Evolutionary conservation across 2,888 invertebrate genomes (phyloP), one percentile per base, ranked within the genome.

Genomic region (Coenonympha arcania): DNA sequence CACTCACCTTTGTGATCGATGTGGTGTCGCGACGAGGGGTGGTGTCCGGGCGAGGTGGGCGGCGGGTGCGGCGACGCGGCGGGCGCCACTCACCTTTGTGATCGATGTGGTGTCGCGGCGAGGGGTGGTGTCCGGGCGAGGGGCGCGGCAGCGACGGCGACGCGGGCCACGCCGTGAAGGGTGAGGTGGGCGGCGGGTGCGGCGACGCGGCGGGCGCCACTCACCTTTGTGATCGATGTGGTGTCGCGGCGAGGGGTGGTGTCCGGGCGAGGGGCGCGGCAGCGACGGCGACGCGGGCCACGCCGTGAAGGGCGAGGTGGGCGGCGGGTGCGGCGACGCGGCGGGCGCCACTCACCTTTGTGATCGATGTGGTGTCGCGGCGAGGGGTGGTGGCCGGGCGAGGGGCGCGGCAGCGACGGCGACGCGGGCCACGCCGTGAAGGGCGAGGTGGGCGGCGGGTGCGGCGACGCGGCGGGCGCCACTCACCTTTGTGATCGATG

Each of bases 271-370:
- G 8, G 95, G 93, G 4, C 96, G 87, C 0, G 95, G 95, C 81
- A 96, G 91, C 44, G 94, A 94, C 0, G 96, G 96, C 6, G 96
- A 96, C 41, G 94, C 95, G 5, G 96, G 96, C 96, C 96, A 96
- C 15, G 95, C 92, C 2, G 94, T 91, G 78, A 95, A 94, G 13
- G 95, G 93, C 16, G 85, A 82, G 22, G 88, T 82, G 61, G n/a
- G n/a, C n/a, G n/a, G n/a, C n/a, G n/a, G n/a, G n/a, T n/a, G n/a
- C n/a, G n/a, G n/a, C n/a, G n/a, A n/a, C n/a, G n/a, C n/a, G n/a
- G n/a, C n/a, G n/a, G n/a, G n/a, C n/a, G n/a, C n/a, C 13, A 28
- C 41, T 13, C 42, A 86, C 86, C 82, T 71, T 90, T 90, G 59
- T 90, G 89, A 34, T 90, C 91, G 1, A 79, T 60, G 48, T 93